phyloP scores from a whole-genome alignment of 2,113 vertebrate genomes.

The Himantopus leucocephalus region DNA sequence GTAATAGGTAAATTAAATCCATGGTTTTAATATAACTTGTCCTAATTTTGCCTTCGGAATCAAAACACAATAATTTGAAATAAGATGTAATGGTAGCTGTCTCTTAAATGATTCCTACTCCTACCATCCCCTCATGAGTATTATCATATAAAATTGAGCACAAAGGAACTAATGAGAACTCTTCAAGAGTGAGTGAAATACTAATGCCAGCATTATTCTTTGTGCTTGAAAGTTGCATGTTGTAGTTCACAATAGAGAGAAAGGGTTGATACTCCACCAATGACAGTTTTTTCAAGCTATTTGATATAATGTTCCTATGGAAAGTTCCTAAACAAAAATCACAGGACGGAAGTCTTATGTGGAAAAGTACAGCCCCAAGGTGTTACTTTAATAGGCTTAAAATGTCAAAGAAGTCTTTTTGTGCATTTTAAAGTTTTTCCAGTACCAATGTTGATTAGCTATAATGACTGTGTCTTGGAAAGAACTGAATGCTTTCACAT shows the following conservation, averaged over 20 bases:
- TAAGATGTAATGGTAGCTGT: neutral
- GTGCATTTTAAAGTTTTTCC: neutral
- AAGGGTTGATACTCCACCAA: neutral
- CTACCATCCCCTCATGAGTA: neutral
- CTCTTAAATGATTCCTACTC: neutral
- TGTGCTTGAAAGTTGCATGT: neutral
- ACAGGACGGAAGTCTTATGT: neutral
- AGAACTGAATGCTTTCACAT: neutral
- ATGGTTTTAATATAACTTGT: neutral
- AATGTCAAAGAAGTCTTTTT: neutral
- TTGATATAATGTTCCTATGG: neutral
- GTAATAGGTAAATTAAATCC: neutral
- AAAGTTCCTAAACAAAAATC: neutral
- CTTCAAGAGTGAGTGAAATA: neutral
- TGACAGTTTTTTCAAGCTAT: neutral
- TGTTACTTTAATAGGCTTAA: neutral
- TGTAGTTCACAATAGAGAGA: neutral
- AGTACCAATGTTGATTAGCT: neutral
- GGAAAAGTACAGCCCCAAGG: rapidly evolving
- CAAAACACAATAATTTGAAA: neutral
- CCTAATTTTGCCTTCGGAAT: neutral
- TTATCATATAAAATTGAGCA: neutral
- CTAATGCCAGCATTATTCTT: neutral
- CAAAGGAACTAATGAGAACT: neutral
- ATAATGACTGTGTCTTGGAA: neutral